phyloP scores from a whole-genome alignment of 2,797 vertebrate genomes.

The Thalassophryne amazonica region DNA sequence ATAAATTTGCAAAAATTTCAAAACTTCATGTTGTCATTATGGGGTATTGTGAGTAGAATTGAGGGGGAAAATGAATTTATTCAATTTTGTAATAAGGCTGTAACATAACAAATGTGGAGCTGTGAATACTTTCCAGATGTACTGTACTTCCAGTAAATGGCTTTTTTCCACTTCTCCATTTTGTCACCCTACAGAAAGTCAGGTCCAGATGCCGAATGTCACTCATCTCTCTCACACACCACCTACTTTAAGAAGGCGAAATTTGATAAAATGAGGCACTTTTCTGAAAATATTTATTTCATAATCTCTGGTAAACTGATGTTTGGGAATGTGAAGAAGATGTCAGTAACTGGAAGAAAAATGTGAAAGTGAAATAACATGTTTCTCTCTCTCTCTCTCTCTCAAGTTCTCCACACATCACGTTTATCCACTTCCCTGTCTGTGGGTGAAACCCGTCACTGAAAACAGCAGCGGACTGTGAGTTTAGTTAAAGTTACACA shows the following conservation, averaged over 20 bases:
- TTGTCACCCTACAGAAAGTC: background rate
- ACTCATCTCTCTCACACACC: no score
- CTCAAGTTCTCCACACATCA: conserved; percentile 91
- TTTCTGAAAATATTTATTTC: background rate
- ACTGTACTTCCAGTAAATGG: no score
- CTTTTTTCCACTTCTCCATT: background rate
- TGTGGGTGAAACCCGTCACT: conserved; percentile 92
- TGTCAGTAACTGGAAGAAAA: background rate
- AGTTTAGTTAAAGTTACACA: conserved; percentile 66
- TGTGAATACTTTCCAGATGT: no score
- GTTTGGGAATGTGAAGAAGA: background rate
- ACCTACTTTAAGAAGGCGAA: no score
- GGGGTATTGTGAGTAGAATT: no score
- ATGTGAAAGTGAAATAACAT: background rate
- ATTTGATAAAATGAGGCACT: no score
- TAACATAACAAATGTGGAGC: no score
- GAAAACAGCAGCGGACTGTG: conserved; percentile 85
- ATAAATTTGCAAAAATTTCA: no score
- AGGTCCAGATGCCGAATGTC: no score
- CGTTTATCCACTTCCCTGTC: conserved; percentile 86
- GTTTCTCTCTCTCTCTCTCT: background rate
- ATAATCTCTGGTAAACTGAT: background rate
- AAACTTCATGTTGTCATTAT: no score
- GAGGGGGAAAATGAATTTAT: no score
- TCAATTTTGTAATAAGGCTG: no score